Base-by-base conservation (phyloP, 2,888 invertebrate species). In the Eupelmus urozonus region DNA sequence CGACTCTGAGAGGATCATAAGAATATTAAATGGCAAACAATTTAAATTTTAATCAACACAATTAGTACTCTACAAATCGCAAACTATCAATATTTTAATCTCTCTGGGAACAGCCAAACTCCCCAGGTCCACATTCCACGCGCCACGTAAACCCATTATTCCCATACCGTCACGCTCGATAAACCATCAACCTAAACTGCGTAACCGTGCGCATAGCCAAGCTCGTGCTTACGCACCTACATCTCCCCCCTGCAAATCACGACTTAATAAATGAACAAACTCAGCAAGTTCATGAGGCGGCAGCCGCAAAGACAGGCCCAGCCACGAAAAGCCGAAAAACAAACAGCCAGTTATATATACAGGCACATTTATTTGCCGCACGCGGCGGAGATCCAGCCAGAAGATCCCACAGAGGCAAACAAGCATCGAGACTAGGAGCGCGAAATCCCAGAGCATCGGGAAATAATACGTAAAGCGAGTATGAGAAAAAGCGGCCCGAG, bases 371-470 rank as follows among this genome's bases (percentile, higher is more conserved):
- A 71, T 71, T 62, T 45, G 71, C 42, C 9, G 45, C 45, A 51
- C 62, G 13, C 51, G 42, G 34, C 29, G 59, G 27, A 71, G 60
- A 71, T 71, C 62, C 62, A n/a, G n/a, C n/a, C n/a, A 49, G 59
- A 45, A 71, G 60, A 71, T 71, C 62, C 62, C 62, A 53, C 60
- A 25, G n/a, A 40, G 23, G 49, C 45, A 34, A 62, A 62, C 51
- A 25, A 51, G 11, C 0, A 55, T 2, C 23, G 53, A 13, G 1
- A 34, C 45, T 16, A 13, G 11, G 25, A 60, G 45, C 49, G 27
- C 55, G 42, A 57, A 69, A 69, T 69, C 34, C 60, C 49, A 25
- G 5, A 49, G 16, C n/a, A 18, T 62, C 62, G 62, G 7, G 34
- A 2, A 34, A 29, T 4, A 2, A 18, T n/a, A 16, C 4, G 9